Evolutionary conservation across 2,797 vertebrate genomes (phyloP).

Genomic region (Urophycis tenuis): DNA sequence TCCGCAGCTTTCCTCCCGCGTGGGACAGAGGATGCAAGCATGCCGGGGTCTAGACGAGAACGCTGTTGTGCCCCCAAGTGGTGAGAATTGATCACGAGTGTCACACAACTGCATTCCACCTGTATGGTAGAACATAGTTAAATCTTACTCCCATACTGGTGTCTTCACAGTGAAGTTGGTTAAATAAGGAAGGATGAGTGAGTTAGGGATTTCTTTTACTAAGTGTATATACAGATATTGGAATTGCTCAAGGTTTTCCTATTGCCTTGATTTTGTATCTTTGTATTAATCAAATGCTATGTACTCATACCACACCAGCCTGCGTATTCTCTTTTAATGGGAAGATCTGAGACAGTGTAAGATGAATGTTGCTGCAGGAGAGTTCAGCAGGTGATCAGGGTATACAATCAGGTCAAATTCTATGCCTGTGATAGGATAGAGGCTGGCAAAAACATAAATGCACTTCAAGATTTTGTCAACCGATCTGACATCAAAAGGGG

Average conservation of each 20-base stretch:
- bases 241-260: not conserved
- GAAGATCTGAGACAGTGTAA: no score
- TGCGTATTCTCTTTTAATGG: no score
- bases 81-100: conserved; percentile 1
- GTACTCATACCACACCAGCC: no score
- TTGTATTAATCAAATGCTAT: not conserved
- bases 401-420: no score
- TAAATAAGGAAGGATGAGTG: not conserved
- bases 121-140: no score
- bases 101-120: not conserved
- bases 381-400: no score
- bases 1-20: not conserved
- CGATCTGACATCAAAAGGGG: no score
- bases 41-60: conserved; percentile 2
- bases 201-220: not conserved
- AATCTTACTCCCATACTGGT: no score
- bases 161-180: not conserved
- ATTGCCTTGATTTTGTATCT: not conserved
- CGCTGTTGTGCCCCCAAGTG: conserved; percentile 41
- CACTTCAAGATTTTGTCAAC: no score
- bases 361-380: no score
- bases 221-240: not conserved
- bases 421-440: no score
- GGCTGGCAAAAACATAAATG: no score
- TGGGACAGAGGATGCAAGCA: not conserved